Evolutionary conservation across 1,140 invertebrate species (phyloP).

Genomic region (Drosophila lacertosa): DNA sequence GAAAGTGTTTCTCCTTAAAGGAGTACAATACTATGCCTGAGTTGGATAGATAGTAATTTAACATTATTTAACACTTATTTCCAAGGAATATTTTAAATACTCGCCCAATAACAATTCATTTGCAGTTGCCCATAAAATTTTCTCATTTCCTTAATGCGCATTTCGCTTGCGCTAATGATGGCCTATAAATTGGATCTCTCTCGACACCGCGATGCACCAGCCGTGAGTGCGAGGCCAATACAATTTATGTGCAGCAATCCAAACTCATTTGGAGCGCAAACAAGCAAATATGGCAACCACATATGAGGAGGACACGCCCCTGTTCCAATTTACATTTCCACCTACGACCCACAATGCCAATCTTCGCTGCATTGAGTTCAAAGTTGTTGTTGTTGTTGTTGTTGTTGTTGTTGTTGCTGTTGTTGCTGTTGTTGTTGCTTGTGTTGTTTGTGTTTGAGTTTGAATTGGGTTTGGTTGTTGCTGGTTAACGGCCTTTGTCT

Average conservation of each 20-base stretch:
- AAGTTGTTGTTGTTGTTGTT: slow-evolving; percentile 39
- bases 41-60: too few relatives aligned
- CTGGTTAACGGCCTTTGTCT: slow-evolving; percentile 31
- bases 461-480: slow-evolving; percentile 59
- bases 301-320: not conserved
- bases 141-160: too few relatives aligned
- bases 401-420: slow-evolving; percentile 56
- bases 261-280: slow-evolving; percentile 69
- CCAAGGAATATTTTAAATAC: too few relatives aligned
- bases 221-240: slow-evolving; percentile 22
- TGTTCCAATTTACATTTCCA: slow-evolving; percentile 28
- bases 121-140: too few relatives aligned
- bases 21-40: not conserved
- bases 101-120: too few relatives aligned
- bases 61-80: too few relatives aligned
- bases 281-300: slow-evolving; percentile 54
- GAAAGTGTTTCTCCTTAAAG: not conserved
- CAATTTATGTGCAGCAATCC: slow-evolving; percentile 72
- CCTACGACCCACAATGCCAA: slow-evolving; percentile 3
- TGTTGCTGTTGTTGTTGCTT: slow-evolving; percentile 45
- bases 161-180: too few relatives aligned
- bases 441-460: too few relatives aligned
- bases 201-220: slow-evolving; percentile 11
- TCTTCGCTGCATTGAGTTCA: slow-evolving; percentile 34
- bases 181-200: too few relatives aligned